Conservation (phyloP, 2,888 invertebrate species). For the Aphidoletes aphidimyza region DNA sequence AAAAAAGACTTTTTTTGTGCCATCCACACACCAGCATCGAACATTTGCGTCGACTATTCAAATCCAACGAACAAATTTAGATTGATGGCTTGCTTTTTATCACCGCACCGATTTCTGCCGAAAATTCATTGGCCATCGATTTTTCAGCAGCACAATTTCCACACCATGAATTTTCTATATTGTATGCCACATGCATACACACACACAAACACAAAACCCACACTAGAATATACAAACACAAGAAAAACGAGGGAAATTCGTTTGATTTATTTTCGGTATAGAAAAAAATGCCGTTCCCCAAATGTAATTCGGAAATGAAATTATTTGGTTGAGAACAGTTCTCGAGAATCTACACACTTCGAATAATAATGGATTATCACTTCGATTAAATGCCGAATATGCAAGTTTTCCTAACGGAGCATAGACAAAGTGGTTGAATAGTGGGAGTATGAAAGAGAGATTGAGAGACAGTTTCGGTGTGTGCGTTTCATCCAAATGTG, state of each 20-base stretch:
- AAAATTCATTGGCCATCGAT: conserved; percentile 5
- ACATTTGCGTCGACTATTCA: not conserved
- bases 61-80: conserved; percentile 50
- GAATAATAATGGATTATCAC: conserved; percentile 34
- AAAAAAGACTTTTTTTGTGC: not conserved
- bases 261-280: not conserved
- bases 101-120: conserved; percentile 6
- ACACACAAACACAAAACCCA: not conserved
- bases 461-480: too few species aligned
- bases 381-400: conserved; percentile 27
- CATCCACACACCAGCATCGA: not conserved
- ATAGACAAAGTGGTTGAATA: too few species aligned
- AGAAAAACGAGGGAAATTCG: not conserved
- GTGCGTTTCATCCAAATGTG: not conserved
- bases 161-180: too few species aligned
- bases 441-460: too few species aligned
- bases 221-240: too few species aligned
- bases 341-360: not conserved
- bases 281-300: not conserved
- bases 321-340: not conserved
- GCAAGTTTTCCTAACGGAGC: not conserved
- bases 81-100: conserved; percentile 52
- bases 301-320: conserved; percentile 4
- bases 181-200: too few species aligned
- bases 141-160: not conserved